Conservation (phyloP, 2,797 vertebrate genomes). For the Hylomyscus alleni region DNA sequence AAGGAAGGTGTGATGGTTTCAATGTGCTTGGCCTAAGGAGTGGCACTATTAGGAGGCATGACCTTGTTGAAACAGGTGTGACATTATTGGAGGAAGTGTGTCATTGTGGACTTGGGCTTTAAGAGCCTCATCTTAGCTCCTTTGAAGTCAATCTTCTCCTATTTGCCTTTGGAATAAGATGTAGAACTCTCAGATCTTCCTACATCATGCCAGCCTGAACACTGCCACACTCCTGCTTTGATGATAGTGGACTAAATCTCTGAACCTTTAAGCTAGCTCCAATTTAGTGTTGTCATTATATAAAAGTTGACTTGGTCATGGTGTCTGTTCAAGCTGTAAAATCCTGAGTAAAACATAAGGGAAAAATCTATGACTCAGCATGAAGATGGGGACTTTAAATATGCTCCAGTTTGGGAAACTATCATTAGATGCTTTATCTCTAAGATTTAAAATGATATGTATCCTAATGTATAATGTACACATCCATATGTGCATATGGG, state of each 20-base stretch:
- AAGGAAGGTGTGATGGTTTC: background rate
- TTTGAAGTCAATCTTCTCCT: background rate
- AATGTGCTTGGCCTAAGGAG: background rate
- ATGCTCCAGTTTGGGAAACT: background rate
- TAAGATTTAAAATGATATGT: background rate
- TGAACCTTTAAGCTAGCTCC: background rate
- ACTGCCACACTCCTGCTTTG: background rate
- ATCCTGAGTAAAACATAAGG: background rate
- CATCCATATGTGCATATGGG: background rate
- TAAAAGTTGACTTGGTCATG: background rate
- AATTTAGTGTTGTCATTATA: background rate
- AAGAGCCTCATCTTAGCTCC: too few species aligned
- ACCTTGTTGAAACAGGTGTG: too few species aligned
- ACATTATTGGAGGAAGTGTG: background rate
- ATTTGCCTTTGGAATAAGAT: background rate
- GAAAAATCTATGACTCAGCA: background rate
- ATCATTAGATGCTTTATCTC: background rate
- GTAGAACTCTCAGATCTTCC: background rate
- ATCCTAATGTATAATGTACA: background rate
- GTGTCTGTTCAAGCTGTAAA: background rate
- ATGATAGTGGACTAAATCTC: background rate
- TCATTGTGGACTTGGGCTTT: background rate
- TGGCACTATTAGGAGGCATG: background rate
- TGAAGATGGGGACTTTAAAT: background rate
- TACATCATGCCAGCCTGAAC: background rate